These are phyloP conservation scores for Solenopsis invicta DNA, from an alignment of 1,140 invertebrate genomes.

Conservation along the genomic window DNA sequence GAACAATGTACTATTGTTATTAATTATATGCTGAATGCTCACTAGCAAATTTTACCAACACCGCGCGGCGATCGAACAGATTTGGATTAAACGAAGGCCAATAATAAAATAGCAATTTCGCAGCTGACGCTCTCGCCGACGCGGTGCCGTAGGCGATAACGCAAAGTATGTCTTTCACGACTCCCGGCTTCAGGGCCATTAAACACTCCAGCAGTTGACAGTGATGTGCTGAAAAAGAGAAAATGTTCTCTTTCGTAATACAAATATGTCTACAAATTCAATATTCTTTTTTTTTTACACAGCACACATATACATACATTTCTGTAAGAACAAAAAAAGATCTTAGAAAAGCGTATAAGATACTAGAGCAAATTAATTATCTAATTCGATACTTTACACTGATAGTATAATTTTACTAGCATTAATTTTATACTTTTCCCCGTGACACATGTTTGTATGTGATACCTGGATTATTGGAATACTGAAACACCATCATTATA, in stretches of 20 bases:
- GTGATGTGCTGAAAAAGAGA: constrained; percentile 92
- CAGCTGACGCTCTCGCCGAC: constrained; percentile 95
- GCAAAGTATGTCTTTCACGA: constrained; percentile 97
- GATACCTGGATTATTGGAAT: constrained; percentile 95
- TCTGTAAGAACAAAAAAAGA: background rate
- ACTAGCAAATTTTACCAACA: constrained; percentile 97
- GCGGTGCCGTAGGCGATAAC: constrained; percentile 99
- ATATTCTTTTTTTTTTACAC: background rate
- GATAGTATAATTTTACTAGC: background rate
- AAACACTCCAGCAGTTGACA: constrained; percentile 97
- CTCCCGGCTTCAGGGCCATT: constrained; percentile 96
- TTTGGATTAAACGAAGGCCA: constrained; percentile 99
- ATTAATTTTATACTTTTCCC: constrained; percentile 1
- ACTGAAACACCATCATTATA: constrained; percentile 99
- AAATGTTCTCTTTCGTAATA: background rate
- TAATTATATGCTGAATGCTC: constrained; percentile 77
- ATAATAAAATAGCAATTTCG: constrained; percentile 99
- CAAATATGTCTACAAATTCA: constrained; percentile 14
- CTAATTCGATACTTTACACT: background rate
- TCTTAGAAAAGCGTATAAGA: background rate
- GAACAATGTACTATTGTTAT: background rate
- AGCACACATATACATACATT: background rate
- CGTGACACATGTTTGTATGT: background rate
- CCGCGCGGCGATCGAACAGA: constrained; percentile 95
- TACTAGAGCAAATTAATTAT: background rate